Evolutionary conservation across 2,113 vertebrate genomes (phyloP).

Genomic region (Ornithorhynchus anatinus): DNA sequence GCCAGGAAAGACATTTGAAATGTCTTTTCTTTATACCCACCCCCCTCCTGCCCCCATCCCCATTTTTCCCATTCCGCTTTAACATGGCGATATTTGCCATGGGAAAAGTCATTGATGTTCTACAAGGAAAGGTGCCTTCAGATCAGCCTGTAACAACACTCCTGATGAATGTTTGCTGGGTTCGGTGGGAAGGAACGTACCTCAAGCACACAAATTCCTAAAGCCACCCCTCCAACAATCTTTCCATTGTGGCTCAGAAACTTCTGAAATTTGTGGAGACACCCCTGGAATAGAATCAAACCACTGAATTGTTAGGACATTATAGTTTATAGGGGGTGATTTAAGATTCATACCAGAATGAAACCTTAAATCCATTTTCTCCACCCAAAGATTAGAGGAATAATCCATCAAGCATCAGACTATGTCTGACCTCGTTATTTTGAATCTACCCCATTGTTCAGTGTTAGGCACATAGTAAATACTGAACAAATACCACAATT

Average conservation of each 20-base stretch:
- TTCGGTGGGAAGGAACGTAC: conserved; percentile 43
- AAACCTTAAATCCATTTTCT: not conserved
- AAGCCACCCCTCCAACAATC: conserved; percentile 68
- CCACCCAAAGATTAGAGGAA: not conserved
- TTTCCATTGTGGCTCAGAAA: conserved; percentile 64
- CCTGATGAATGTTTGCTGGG: not conserved
- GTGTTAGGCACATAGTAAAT: too few relatives aligned
- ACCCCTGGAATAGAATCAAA: conserved; percentile 50
- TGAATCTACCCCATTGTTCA: too few relatives aligned
- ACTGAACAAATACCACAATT: too few relatives aligned
- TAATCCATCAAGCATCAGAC: not conserved
- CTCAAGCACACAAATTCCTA: conserved; percentile 77
- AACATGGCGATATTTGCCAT: not conserved
- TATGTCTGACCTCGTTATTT: not conserved
- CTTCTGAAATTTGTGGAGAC: conserved; percentile 56
- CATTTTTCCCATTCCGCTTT: not conserved
- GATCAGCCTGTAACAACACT: not conserved
- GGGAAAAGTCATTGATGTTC: too few relatives aligned
- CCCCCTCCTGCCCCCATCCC: not conserved
- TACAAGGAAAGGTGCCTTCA: not conserved
- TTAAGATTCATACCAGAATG: too few relatives aligned
- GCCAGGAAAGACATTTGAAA: too few relatives aligned
- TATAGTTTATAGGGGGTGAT: too few relatives aligned
- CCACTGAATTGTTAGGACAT: too few relatives aligned
- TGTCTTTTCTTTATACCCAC: too few relatives aligned